phyloP scores from a whole-genome alignment of 2,888 invertebrate genomes.

The Agrotis puta region DNA sequence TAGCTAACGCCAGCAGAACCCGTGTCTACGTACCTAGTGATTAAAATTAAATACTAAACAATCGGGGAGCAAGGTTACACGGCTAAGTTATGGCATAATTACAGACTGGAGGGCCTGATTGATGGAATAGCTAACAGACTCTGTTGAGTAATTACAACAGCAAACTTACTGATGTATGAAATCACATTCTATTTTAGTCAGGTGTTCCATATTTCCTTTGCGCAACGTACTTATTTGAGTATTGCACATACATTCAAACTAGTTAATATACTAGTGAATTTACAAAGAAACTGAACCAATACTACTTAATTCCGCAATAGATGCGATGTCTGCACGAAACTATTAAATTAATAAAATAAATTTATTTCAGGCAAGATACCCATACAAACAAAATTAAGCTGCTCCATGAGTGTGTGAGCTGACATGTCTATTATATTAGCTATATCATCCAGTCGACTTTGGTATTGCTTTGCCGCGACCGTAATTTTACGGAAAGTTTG shows the following conservation, averaged over 20 bases:
- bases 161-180: slow-evolving; percentile 13
- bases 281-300: neutral
- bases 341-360: too few species aligned
- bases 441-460: slow-evolving; percentile 43
- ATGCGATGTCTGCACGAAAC: slow-evolving; percentile 17
- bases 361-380: too few species aligned
- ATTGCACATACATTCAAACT: neutral
- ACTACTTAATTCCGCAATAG: slow-evolving; percentile 8
- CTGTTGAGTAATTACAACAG: slow-evolving; percentile 35
- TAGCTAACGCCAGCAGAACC: slow-evolving; percentile 27
- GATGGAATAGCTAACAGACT: slow-evolving; percentile 46
- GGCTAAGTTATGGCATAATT: slow-evolving; percentile 63
- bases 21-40: slow-evolving; percentile 32
- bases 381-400: too few species aligned
- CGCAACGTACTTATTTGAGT: neutral
- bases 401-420: slow-evolving; percentile 21
- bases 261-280: slow-evolving; percentile 14
- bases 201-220: neutral
- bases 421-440: slow-evolving; percentile 37
- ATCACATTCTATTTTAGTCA: neutral
- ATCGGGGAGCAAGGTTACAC: slow-evolving; percentile 56
- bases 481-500: slow-evolving; percentile 38
- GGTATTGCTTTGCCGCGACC: slow-evolving; percentile 35
- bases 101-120: slow-evolving; percentile 54
- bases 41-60: slow-evolving; percentile 65